Base-by-base conservation (phyloP, 2,113 vertebrate species). In the Etia nguti region DNA sequence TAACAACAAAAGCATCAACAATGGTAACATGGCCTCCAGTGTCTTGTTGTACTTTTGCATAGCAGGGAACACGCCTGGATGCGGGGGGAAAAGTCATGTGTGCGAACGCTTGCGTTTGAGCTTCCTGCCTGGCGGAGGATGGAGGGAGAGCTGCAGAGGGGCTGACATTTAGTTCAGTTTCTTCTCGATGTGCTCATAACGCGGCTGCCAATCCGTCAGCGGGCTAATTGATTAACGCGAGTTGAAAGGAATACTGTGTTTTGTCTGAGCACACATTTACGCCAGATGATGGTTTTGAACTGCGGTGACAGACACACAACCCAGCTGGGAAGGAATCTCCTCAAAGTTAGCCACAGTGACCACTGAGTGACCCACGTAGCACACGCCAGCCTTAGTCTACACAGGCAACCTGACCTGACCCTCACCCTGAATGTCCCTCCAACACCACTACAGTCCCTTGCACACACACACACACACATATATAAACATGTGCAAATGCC, bases 361-460 rank as follows among this genome's bases (percentile, higher is more conserved):
- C 96, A 93, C 88, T 87, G 89, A 59, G 84, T 95, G 97, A 96
- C 96, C 96, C 89, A 89, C 7, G 36, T 79, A 88, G 79, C 84
- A 89, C 93, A 87, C 10, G n/a, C 7, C 3, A 5, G 4, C 85
- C 68, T 81, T 68, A 84, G 92, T 68, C 75, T 24, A 83, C 92
- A 55, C 81, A 86, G 87, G 3, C 80, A 65, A 62, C 54, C 88
- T 97, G 97, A 98, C 97, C 97, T 96, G 95, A 89, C 83, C 94
- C 92, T 95, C 89, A 95, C 91, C 95, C 91, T 86, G 3, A 87
- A 81, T 88, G 90, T 90, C 83, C 84, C 62, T 82, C 65, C 68
- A 29, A 84, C 89, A 86, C 86, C 86, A 62, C 60, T 6, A 24
- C 68, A 73, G 70, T 18, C 77, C 20, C 81, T 29, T 50, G 1